A percentile compares a stretch with the other conserved stretches of the same genome.
These are phyloP conservation scores for Oreortyx pictus DNA, from an alignment of 2,797 vertebrate species.

Conservation along the genomic window DNA sequence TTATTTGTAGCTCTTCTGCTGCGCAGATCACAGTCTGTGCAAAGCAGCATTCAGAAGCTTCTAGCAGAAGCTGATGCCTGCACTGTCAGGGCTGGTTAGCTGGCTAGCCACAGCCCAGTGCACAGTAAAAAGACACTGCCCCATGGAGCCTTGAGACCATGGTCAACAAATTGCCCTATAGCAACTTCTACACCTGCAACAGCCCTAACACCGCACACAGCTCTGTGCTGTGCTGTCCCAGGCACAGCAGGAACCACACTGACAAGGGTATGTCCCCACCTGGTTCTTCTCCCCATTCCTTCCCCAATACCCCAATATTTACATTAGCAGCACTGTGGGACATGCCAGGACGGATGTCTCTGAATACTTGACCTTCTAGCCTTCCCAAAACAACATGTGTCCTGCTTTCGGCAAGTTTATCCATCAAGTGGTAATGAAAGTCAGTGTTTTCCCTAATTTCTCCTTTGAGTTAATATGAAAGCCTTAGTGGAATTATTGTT, in stretches of 20 bases:
- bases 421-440: neutral
- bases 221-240: accelerated
- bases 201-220: neutral
- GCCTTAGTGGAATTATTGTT: too few relatives aligned
- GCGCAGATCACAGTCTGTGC: neutral
- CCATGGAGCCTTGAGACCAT: neutral
- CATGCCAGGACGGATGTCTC: neutral
- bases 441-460: neutral
- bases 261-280: accelerated
- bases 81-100: neutral
- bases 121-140: neutral
- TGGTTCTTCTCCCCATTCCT: neutral
- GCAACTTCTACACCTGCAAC: neutral
- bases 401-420: neutral
- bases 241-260: accelerated
- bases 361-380: neutral
- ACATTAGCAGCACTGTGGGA: neutral
- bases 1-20: neutral
- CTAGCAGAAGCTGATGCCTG: neutral
- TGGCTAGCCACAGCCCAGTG: accelerated
- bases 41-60: neutral
- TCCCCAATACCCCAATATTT: neutral
- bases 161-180: neutral
- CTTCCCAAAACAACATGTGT: neutral
- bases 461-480: neutral